Evolutionary conservation across 2,113 vertebrate species (phyloP).

Genomic region (Verasper variegatus): DNA sequence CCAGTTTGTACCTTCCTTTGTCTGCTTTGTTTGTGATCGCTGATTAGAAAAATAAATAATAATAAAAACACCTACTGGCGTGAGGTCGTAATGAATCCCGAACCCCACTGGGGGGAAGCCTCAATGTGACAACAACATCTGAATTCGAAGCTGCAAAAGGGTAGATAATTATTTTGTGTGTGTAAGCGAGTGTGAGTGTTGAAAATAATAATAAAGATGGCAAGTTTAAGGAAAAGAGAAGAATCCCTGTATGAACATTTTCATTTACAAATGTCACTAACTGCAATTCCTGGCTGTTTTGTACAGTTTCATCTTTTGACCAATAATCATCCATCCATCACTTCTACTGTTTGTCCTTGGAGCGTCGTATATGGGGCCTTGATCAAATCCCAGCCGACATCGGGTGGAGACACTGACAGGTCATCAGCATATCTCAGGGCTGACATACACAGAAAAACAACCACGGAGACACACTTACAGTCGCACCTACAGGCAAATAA

Average conservation of each 20-base stretch:
- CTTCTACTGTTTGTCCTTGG: background rate
- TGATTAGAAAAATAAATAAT: constrained; percentile 55
- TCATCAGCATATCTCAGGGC: background rate
- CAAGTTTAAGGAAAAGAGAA: background rate
- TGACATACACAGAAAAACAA: background rate
- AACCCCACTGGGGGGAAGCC: background rate
- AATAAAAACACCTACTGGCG: constrained; percentile 1
- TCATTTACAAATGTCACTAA: too few species aligned
- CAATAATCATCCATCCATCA: background rate
- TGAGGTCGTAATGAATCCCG: constrained; percentile 11
- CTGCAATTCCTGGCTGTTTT: too few species aligned
- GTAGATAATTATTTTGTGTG: background rate
- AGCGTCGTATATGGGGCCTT: too few species aligned
- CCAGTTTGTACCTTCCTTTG: constrained; percentile 57
- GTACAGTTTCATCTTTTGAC: too few species aligned
- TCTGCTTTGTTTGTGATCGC: constrained; percentile 55
- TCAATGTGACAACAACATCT: constrained; percentile 3
- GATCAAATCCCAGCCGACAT: too few species aligned
- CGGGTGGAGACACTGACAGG: background rate
- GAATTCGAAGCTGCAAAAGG: background rate
- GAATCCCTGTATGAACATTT: background rate
- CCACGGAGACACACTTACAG: background rate
- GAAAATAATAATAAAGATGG: background rate
- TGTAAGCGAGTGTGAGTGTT: background rate
- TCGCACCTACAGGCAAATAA: background rate